Evolutionary conservation across 2,888 invertebrate genomes (phyloP), one percentile per base, ranked within the genome.

Genomic region (Exocentrus adspersus): DNA sequence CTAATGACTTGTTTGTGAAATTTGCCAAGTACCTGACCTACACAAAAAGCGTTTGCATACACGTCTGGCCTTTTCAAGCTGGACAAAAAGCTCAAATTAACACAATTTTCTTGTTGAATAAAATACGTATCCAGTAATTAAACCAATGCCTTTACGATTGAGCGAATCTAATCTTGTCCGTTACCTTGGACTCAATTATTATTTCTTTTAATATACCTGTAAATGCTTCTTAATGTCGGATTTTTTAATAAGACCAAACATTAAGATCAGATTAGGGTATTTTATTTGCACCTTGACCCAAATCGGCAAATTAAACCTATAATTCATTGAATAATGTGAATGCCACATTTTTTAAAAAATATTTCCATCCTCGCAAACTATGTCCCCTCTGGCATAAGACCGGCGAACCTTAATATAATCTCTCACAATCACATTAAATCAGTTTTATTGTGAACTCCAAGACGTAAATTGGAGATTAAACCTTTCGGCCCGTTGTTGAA

Each of bases 401-500:
- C 51, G 16, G 19, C 19, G 17, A 32, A n/a, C 51, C 51, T 51
- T 51, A 20, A 51, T 51, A 57, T 66, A 66, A 66, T 63, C 66
- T 63, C 37, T 51, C 42, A 58, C 52, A 48, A 54, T 62, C 45
- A 59, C 60, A 48, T 62, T 64, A 69, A 69, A 69, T 69, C 66
- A 64, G 64, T 66, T 63, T 69, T 61, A 69, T 69, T 69, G 65
- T 67, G 51, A 61, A 54, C 56, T 63, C 52, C 51, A 65, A 56
- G 63, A 61, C 65, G 67, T 67, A 69, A 69, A 69, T 65, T 67
- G 63, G 60, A 63, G 67, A 67, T 69, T 69, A 65, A 63, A 60
- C 67, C 65, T 60, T 50, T 64, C 50, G 62, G 56, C 53, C 63
- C 52, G 59, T 64, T 63, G 60, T 68, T 60, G 65, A 60, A 68